Evolutionary conservation across 2,797 vertebrate species (phyloP).

Genomic region (Vireo griseus): DNA sequence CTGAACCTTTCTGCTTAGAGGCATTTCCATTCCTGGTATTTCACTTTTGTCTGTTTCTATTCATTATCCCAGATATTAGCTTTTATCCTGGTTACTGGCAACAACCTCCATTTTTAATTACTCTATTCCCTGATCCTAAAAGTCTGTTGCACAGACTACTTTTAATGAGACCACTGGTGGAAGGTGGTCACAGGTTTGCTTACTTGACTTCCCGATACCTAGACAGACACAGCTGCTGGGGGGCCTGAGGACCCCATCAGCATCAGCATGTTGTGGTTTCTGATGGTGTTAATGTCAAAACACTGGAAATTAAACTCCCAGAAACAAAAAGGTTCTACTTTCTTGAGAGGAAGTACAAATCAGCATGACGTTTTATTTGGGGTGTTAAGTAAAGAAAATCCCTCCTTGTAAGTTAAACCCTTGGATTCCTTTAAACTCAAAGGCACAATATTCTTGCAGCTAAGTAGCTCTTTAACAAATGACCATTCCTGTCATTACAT

Average conservation of each 20-base stretch:
- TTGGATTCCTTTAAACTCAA: neutral
- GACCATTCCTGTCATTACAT: neutral
- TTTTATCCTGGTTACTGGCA: neutral
- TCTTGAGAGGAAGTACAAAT: neutral
- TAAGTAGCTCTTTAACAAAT: neutral
- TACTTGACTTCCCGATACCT: neutral
- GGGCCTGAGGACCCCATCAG: neutral
- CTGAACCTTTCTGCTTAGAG: neutral
- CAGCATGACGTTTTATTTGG: neutral
- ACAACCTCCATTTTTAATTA: neutral
- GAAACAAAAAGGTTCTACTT: neutral
- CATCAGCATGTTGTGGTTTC: neutral
- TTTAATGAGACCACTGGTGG: neutral
- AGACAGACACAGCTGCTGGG: neutral
- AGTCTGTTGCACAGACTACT: neutral
- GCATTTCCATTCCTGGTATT: neutral
- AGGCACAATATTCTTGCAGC: neutral
- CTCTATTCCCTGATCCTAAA: neutral
- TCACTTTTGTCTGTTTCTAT: neutral
- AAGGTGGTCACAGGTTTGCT: neutral
- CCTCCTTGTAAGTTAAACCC: neutral
- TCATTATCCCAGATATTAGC: neutral
- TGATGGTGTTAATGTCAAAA: neutral
- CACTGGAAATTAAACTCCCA: neutral
- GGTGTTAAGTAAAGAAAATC: neutral